Evolutionary conservation across 1,140 invertebrate genomes (phyloP), one percentile per base, ranked within the genome.

Genomic region (Portunus trituberculatus): DNA sequence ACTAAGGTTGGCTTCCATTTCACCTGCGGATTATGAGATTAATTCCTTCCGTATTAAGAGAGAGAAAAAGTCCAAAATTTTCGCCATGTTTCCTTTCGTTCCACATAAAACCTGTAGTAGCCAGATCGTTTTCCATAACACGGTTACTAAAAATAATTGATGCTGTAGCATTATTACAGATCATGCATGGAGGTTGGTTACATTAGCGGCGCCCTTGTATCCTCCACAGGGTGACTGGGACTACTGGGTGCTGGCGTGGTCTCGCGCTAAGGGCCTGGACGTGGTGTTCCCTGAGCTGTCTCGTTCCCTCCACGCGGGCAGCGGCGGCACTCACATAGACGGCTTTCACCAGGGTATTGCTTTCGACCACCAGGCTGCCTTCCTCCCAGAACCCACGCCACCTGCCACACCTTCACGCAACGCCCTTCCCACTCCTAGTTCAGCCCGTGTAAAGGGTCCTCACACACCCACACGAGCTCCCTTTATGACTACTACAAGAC

Each of bases 251-350:
- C 52, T 89, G 46, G 82, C 59, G 31, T 45, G 10, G 87, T 28
- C n/a, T 1, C 32, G 93, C 31, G n/a, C 52, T 7, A 32, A 82
- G 28, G 87, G 87, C 25, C 86, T 94, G 10, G 67, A 82, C 59
- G n/a, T 94, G 10, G 87, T 90, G 48, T 94, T 89, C n/a, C 93
- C 93, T 29, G 93, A 94, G 48, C 3, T 94, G 87, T 94, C 93
- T 45, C 86, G 93, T 10, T 89, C 86, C 0, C 48, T 94, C 28
- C 93, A 94, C 46, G 86, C 87, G 10, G 93, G 93, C 31, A 89
- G 86, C 48, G 25, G 59, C n/a, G 93, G 93, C 7, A 94, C 93
- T 4, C 93, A 94, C 87, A 90, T 94, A 6, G 93, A 94, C 48
- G 93, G 93, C 14, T 94, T 90, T 52, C 32, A n/a, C 12, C 93